Base-by-base conservation (phyloP, 1,140 invertebrate species). In the Heliconius congener region DNA sequence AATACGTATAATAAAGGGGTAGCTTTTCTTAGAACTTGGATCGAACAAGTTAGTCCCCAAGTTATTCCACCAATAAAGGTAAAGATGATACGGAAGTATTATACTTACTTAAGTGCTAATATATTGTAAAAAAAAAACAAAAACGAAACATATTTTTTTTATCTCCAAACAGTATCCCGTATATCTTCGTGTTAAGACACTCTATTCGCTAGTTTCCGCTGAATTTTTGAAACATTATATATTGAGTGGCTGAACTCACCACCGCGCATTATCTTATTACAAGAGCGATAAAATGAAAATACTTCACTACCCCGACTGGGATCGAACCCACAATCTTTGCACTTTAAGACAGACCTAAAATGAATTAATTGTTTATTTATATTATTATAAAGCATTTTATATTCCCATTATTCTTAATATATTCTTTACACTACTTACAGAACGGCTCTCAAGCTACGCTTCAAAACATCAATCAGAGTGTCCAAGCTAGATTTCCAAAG, bases 1-100 rank as follows among this genome's bases (percentile, higher is more conserved):
- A 74, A 73, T 78, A 74, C 77, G 70, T 66, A 66, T 66, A 27
- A 66, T 66, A 30, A 66, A 66, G 60, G 60, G 60, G 60, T 66
- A 66, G 60, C 60, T 66, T 30, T 66, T 66, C 60, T 66, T 27
- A 30, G 60, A 66, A 66, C 8, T 66, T 66, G 11, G 27, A 66
- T 66, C 60, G 60, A 66, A 66, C 13, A 57, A 9, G 8, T 57
- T n/a, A n/a, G 27, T 30, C 60, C 60, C n/a, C 3, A 60, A 60
- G 9, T 27, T 66, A 66, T 66, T 66, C 0, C 11, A 27, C 60
- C 27, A 66, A 27, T 66, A 27, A 23, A 57, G 3, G 57, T 66
- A 66, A 66, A 66, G 57, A 27, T 4, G 13, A 66, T 27, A 66
- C n/a, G 13, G 8, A 13, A 8, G 9, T 30, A 8, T 11, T 4